Evolutionary conservation across 2,797 vertebrate species (phyloP).

Genomic region (Serranus cabrilla): DNA sequence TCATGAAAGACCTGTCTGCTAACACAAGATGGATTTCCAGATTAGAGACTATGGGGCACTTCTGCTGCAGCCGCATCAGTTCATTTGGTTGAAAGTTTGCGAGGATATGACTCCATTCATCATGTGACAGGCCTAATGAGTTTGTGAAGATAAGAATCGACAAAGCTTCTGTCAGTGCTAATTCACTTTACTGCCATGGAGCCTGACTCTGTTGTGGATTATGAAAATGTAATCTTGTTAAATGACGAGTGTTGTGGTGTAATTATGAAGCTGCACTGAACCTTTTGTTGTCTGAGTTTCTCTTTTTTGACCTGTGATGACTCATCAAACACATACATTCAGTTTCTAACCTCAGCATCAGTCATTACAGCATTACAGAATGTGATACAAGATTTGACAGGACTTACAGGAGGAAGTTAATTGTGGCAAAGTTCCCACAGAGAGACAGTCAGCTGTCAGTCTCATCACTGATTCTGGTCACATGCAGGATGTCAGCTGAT

Average conservation of each 20-base stretch:
- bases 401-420: background rate
- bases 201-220: slow-evolving; percentile 66
- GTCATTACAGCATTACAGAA: no score
- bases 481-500: background rate
- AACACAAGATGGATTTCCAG: slow-evolving; percentile 22
- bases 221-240: slow-evolving; percentile 65
- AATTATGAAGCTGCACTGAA: slow-evolving; percentile 42
- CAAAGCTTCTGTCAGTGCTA: slow-evolving; percentile 56
- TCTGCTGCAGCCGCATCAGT: slow-evolving; percentile 6
- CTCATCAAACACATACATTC: background rate
- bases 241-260: slow-evolving; percentile 38
- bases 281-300: background rate
- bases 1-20: slow-evolving; percentile 9
- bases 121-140: slow-evolving; percentile 49
- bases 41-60: slow-evolving; percentile 17
- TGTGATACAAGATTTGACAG: background rate
- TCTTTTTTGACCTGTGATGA: background rate
- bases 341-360: background rate
- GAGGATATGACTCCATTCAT: slow-evolving; percentile 42
- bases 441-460: background rate
- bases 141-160: slow-evolving; percentile 65
- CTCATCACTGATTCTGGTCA: slow-evolving; percentile 27
- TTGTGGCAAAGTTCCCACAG: background rate
- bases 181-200: slow-evolving; percentile 60
- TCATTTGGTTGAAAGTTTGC: slow-evolving; percentile 31